Evolutionary conservation across 2,888 invertebrate species (phyloP).

Genomic region (Itoplectis maculator): DNA sequence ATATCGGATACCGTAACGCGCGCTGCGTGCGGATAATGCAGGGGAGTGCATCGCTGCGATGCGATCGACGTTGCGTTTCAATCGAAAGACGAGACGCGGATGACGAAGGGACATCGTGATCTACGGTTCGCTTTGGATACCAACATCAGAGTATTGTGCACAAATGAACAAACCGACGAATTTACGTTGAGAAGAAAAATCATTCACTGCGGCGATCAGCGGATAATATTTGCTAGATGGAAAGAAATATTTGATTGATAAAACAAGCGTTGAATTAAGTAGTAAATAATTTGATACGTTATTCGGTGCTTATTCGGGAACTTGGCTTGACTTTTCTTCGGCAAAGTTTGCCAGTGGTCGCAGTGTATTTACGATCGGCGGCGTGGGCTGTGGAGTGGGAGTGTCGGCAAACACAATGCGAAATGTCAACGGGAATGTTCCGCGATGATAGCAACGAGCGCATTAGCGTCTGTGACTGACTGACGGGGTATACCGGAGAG

Average conservation of each 20-base stretch:
- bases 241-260: too few relatives aligned
- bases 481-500: neutral
- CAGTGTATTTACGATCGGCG: conserved; percentile 51
- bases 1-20: neutral
- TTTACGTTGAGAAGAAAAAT: too few relatives aligned
- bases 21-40: conserved; percentile 45
- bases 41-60: conserved; percentile 36
- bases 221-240: too few relatives aligned
- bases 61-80: conserved; percentile 19
- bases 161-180: neutral
- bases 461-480: neutral
- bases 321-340: neutral
- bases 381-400: conserved; percentile 75
- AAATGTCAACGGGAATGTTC: conserved; percentile 58
- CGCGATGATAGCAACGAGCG: conserved; percentile 51
- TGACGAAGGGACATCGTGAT: neutral
- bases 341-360: conserved; percentile 17
- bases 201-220: too few relatives aligned
- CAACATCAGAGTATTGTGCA: neutral
- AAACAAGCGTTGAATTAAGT: too few relatives aligned
- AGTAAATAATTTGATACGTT: conserved; percentile 11
- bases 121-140: neutral
- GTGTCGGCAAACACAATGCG: conserved; percentile 74
- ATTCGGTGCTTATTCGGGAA: neutral
- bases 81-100: neutral